Base-by-base conservation (phyloP, 2,888 invertebrate species). In the Yponomeuta plumbellus region DNA sequence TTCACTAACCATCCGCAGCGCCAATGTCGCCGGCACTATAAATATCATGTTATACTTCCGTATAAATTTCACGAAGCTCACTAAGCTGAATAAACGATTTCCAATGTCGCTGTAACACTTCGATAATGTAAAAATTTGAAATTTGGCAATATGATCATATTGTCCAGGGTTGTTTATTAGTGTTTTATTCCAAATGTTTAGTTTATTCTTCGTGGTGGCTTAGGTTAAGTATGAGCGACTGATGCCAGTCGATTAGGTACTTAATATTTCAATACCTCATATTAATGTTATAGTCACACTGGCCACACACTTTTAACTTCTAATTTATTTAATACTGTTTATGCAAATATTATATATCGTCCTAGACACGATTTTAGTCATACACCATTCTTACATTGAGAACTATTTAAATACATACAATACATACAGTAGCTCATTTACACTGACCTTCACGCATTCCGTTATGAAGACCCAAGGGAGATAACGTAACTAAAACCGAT, bases 281-380 rank as follows among this genome's bases (percentile, higher is more conserved):
- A 63, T 63, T 59, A 63, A 26, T 26, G 17, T 22, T 63, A 66
- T 66, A 66, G 39, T 66, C 56, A 64, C 64, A 44, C 67, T 66
- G 66, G 67, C 68, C 66, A 66, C 66, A 65, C 67, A 57, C 34
- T n/a, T 20, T 69, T 69, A 67, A 73, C 70, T 71, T 76, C 78
- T 77, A 79, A 79, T 75, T 77, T 79, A 81, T 77, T 56, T 84
- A 84, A 84, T 84, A 84, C 84, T 84, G 84, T 81, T 52, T 79
- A 78, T 76, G 75, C 78, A 72, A 74, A 77, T 71, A 77, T 71
- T 72, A 74, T 72, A 74, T 75, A n/a, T 64, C 64, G 56, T 57
- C 57, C 64, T 64, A 64, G 23, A 76, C 74, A 76, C 64, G 66
- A 67, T 65, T 67, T 65, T 66, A 64, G 68, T 64, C 67, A 66